Evolutionary conservation across 1,140 invertebrate genomes (phyloP), one percentile per base, ranked within the genome.

Genomic region (Heliconius nattereri): DNA sequence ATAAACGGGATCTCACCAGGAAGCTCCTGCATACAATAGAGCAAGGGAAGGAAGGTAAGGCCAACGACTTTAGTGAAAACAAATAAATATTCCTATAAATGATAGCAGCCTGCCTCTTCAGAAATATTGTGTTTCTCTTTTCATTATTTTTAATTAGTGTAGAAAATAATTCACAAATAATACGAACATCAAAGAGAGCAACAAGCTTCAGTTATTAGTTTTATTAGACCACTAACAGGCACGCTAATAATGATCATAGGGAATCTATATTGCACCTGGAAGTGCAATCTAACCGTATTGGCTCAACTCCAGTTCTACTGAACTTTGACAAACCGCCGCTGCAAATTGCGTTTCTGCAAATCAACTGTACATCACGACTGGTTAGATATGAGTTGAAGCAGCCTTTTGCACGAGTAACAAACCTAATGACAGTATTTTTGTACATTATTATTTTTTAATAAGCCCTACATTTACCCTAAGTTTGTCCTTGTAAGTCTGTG

Each of bases 261-360:
- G 85, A 88, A 85, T 80, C 78, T 78, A 78, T 84, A 86, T 66
- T 66, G 82, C 90, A 91, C 90, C 90, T 92, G 90, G 89, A 92
- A 92, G 90, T 91, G 84, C 79, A 81, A 80, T 83, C 81, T 86
- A 90, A 85, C 85, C 86, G 85, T 83, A 73, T 92, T 94, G 92
- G 92, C 91, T 83, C 70, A 60, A 32, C 84, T 92, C 91, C 91
- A 94, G 92, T 86, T 88, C 92, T 81, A 94, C 89, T 94, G 92
- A 92, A 94, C 92, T 94, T 92, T 94, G 91, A 94, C 91, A 92
- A 90, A 78, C 82, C 84, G 83, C 83, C 78, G 80, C 87, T 79
- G 84, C 85, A 89, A 87, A 90, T 89, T 87, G 83, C 85, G 78
- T 80, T 82, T 73, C 78, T 35, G 73, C 72, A 86, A 82, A 84